Base-by-base conservation (phyloP, 2,888 invertebrate genomes). In the Trileptium ribeirensis region DNA sequence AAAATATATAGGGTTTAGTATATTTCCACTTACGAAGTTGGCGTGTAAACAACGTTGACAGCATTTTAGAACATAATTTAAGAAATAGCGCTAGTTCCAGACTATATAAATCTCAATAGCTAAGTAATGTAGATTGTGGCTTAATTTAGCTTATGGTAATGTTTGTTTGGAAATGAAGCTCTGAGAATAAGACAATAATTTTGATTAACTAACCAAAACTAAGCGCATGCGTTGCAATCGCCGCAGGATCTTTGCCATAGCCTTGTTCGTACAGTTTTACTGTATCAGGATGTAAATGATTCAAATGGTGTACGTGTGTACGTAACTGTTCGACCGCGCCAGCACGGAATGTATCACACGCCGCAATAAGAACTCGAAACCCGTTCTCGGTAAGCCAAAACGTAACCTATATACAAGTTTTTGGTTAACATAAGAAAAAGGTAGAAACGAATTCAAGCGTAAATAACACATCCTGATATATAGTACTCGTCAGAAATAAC, bases 321-420 rank as follows among this genome's bases (percentile, higher is more conserved):
- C 97, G 92, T 85, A 99, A 91, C 89, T 99, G 99, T 89, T 99
- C 99, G 0, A 99, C 99, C 36, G 99, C 99, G 82, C 99, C 99
- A 0, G 99, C 98, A 86, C 98, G 92, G 92, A 99, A 99, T 67
- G 99, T 99, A 90, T 99, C 99, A 89, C 99, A 98, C 33, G 99
- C 99, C 3, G 99, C 99, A 84, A 99, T 97, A 87, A 99, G 90
- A 51, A 99, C 99, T 51, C 94, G 93, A 89, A 96, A 92, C 86
- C 95, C 94, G 90, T 99, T 99, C 90, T 99, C 98, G 84, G 98
- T 95, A 86, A 99, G 91, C 99, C 99, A 99, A 90, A 99, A 99
- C 87, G 97, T 96, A 85, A 99, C 97, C 92, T 92, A n/a, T n/a
- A n/a, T n/a, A n/a, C n/a, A n/a, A n/a, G n/a, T n/a, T n/a, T n/a